Conservation (phyloP, 1,140 invertebrate species). For the Formica exsecta region DNA sequence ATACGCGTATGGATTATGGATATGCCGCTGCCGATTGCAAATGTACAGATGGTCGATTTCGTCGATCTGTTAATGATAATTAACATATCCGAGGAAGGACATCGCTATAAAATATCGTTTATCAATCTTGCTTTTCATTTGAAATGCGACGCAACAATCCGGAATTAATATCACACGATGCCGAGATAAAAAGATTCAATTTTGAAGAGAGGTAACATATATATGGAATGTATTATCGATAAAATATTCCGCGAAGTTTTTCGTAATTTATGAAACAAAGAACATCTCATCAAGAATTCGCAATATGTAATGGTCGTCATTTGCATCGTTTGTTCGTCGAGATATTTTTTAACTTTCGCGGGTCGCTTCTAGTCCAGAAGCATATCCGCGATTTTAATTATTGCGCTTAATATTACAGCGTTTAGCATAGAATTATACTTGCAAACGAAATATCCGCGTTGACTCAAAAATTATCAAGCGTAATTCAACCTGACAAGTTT, state of each 20-base stretch:
- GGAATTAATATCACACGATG: conserved; percentile 3
- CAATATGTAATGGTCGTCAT: conserved; percentile 20
- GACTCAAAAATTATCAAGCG: conserved; percentile 65
- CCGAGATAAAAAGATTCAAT: neutral
- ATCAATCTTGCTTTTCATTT: neutral
- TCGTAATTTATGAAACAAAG: conserved; percentile 35
- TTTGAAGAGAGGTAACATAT: neutral
- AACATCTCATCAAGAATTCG: conserved; percentile 31
- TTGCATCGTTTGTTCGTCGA: conserved; percentile 47
- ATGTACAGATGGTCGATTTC: conserved; percentile 20
- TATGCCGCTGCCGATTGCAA: conserved; percentile 58
- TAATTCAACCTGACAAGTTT: conserved; percentile 66
- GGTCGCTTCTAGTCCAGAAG: conserved; percentile 23
- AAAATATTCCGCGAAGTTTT: conserved; percentile 36
- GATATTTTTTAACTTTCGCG: conserved; percentile 23
- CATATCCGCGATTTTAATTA: conserved; percentile 69
- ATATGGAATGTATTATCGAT: neutral
- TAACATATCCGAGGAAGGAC: conserved; percentile 28
- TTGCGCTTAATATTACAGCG: conserved; percentile 62
- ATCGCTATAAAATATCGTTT: conserved; percentile 7
- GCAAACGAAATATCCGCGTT: conserved; percentile 58
- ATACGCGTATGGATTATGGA: conserved; percentile 67
- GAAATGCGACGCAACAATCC: neutral
- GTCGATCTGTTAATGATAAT: conserved; percentile 59
- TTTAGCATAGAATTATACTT: conserved; percentile 69